Conservation (phyloP, 2,797 vertebrate species). For the Vultur gryphus region DNA sequence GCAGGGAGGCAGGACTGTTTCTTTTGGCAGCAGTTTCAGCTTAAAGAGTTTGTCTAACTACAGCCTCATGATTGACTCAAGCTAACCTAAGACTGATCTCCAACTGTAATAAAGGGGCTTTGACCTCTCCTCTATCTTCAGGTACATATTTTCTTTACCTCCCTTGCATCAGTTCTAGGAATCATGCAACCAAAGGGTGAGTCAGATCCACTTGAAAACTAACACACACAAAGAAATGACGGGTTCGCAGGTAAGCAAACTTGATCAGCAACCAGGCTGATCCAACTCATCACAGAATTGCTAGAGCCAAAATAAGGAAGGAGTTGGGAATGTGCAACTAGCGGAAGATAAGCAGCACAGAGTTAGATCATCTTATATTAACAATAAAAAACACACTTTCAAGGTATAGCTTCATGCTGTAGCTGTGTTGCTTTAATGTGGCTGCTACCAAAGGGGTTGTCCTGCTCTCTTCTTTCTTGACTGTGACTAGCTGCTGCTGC, state of each 20-base stretch:
- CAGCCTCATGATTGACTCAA: neutral
- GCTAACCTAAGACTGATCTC: neutral
- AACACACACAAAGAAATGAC: neutral
- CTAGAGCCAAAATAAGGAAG: neutral
- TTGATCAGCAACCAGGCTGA: neutral
- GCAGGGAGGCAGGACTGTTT: neutral
- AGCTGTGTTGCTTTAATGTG: neutral
- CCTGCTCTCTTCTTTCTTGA: neutral
- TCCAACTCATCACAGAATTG: neutral
- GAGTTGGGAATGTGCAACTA: neutral
- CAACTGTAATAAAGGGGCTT: neutral
- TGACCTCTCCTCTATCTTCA: neutral
- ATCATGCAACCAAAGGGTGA: neutral
- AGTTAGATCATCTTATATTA: neutral
- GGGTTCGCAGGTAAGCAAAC: neutral
- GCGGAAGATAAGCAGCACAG: neutral
- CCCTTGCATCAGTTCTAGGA: neutral
- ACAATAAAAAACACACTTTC: neutral
- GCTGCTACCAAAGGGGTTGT: neutral
- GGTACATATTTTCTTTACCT: neutral
- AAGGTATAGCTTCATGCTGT: neutral
- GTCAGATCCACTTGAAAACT: neutral
- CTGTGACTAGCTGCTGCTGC: neutral
- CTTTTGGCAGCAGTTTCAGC: neutral
- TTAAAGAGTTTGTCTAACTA: neutral